Conservation (phyloP, 2,797 vertebrate genomes). For the Amblyopsis hoosieri region DNA sequence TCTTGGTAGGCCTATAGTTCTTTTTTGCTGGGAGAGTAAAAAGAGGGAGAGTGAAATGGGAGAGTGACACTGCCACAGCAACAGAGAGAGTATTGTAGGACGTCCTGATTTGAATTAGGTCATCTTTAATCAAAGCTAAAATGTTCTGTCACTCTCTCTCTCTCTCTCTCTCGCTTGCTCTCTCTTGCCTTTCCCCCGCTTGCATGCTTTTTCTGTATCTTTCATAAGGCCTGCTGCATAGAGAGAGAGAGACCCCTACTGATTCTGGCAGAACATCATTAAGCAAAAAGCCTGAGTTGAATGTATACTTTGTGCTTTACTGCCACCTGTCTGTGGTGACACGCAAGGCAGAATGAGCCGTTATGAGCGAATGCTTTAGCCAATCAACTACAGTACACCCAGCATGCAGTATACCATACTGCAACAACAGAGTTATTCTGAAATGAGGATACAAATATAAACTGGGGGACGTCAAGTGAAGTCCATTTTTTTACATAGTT, state of each 20-base stretch:
- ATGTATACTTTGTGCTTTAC: slow-evolving; percentile 28
- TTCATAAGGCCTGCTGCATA: slow-evolving; percentile 37
- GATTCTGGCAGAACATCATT: slow-evolving; percentile 18
- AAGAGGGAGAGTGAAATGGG: slow-evolving; percentile 6
- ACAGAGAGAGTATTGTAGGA: slow-evolving; percentile 63
- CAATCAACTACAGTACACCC: too few species aligned
- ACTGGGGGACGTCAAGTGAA: too few species aligned
- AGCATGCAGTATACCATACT: too few species aligned
- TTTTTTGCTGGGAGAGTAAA: slow-evolving; percentile 49
- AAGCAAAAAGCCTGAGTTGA: not conserved
- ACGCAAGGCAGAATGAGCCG: not conserved
- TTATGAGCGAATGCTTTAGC: too few species aligned
- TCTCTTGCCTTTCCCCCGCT: slow-evolving; percentile 26
- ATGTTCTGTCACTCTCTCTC: slow-evolving; percentile 35
- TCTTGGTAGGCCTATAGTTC: slow-evolving; percentile 46
- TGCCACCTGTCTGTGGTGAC: slow-evolving; percentile 56
- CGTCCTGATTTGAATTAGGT: slow-evolving; percentile 82
- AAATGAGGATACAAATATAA: too few species aligned
- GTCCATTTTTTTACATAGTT: too few species aligned
- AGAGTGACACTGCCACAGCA: slow-evolving; percentile 1
- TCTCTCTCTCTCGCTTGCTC: slow-evolving; percentile 11
- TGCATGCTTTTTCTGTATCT: slow-evolving; percentile 17
- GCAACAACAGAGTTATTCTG: too few species aligned
- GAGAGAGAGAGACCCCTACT: slow-evolving; percentile 79
- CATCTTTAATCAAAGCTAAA: slow-evolving; percentile 78